phyloP scores from a whole-genome alignment of 2,797 vertebrate genomes.

The Enteromius unitaeniatus region DNA sequence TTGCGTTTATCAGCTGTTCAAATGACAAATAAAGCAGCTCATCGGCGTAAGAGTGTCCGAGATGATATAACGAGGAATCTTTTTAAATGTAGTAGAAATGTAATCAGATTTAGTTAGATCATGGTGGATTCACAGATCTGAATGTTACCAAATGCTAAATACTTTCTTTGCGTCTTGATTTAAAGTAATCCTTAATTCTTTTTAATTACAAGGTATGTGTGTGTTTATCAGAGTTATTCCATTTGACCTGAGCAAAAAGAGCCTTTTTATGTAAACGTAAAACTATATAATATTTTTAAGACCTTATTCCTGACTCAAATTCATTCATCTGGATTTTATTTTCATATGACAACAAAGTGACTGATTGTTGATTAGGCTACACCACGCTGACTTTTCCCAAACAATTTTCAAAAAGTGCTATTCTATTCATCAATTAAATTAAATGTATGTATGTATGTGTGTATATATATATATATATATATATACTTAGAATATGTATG shows the following conservation, averaged over 20 bases:
- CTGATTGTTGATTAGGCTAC: background rate
- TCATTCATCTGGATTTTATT: background rate
- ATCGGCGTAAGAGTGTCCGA: background rate
- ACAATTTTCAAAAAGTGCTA: background rate
- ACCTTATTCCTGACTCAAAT: background rate
- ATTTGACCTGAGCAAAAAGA: background rate
- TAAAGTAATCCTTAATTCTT: background rate
- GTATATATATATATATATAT: too few species aligned
- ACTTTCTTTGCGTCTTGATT: background rate
- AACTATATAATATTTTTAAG: background rate
- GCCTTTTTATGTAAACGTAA: background rate
- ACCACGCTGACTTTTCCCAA: background rate
- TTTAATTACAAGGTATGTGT: background rate
- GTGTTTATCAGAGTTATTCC: background rate
- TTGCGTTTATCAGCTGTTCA: background rate
- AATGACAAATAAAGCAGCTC: background rate
- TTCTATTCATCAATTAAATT: background rate
- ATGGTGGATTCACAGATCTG: background rate
- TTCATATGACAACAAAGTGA: background rate
- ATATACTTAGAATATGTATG: background rate
- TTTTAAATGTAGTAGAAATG: background rate
- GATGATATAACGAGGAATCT: too few species aligned
- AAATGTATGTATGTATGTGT: too few species aligned
- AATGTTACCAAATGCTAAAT: background rate
- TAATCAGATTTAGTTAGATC: background rate